Evolutionary conservation across 2,797 vertebrate genomes (phyloP), one percentile per base, ranked within the genome.

Genomic region (Typhlichthys subterraneus): DNA sequence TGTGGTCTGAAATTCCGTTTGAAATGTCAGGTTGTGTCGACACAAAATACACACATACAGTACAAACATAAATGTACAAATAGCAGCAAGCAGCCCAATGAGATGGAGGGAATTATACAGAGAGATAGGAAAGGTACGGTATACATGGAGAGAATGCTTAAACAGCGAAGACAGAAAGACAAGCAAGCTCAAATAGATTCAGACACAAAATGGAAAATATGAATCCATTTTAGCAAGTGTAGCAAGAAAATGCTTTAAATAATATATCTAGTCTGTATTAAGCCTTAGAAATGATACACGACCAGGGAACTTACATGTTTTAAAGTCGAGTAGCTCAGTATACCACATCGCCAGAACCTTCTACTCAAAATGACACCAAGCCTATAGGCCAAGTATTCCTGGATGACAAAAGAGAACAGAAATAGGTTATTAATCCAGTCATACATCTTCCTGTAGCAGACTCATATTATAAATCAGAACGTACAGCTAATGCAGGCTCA

Each of bases 391-490:
- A 49, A 63, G 49, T 72, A 73, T 72, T 76, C 70, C 72, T 77
- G 31, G 54, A 72, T 73, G 70, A 81, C 70, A 67, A 80, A 76
- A 78, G 70, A 53, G 72, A 85, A 75, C 69, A 78, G 71, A 83
- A 88, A 82, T 81, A 80, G 66, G 59, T 71, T 80, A 80, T 77
- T 81, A 82, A 85, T 87, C 80, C 45, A 33, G 64, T 83, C 73
- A 73, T 80, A 79, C 49, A 82, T 87, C 71, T 76, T 77, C 65
- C 51, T 61, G 68, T 77, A 68, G 83, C 69, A 70, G 70, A 80
- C 65, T 64, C 15, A 23, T 49, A 46, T 59, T 60, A 53, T 58
- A 72, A 75, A 69, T 81, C 59, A 72, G 70, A 60, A 75, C 65
- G 73, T 55, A 59, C 68, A 80, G 59, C 63, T 82, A 67, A 76